phyloP scores from a whole-genome alignment of 2,113 vertebrate genomes.

The rabbit (Oryctolagus cuniculus) region DNA sequence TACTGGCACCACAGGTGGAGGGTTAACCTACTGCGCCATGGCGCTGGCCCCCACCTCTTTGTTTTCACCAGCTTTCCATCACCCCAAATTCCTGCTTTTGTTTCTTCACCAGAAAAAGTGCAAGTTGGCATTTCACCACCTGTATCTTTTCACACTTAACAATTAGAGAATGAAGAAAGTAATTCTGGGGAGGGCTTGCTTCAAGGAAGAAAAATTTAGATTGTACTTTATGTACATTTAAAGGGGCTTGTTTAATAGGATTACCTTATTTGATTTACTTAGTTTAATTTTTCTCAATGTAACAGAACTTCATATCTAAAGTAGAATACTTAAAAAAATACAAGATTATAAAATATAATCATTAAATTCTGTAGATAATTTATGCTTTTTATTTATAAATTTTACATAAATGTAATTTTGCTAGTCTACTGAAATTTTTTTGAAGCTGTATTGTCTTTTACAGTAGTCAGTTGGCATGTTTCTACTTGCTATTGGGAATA shows the following conservation, averaged over 20 bases:
- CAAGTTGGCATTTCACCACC: neutral
- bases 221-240: neutral
- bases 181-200: neutral
- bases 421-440: neutral
- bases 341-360: neutral
- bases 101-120: neutral
- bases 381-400: neutral
- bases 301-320: neutral
- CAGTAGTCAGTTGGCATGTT: neutral
- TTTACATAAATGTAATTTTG: neutral
- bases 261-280: neutral
- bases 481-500: conserved; percentile 62
- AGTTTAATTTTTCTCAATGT: conserved; percentile 12
- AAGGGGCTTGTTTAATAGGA: neutral
- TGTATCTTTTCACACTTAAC: neutral
- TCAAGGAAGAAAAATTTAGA: neutral
- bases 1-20: no score
- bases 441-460: conserved; percentile 60
- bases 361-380: neutral
- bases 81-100: neutral
- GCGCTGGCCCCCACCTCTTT: neutral
- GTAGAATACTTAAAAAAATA: neutral
- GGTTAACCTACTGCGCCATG: no score
- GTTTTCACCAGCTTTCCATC: neutral
- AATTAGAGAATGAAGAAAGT: neutral